Evolutionary conservation across 2,797 vertebrate species (phyloP).

Genomic region (Coccyzus lansbergi): DNA sequence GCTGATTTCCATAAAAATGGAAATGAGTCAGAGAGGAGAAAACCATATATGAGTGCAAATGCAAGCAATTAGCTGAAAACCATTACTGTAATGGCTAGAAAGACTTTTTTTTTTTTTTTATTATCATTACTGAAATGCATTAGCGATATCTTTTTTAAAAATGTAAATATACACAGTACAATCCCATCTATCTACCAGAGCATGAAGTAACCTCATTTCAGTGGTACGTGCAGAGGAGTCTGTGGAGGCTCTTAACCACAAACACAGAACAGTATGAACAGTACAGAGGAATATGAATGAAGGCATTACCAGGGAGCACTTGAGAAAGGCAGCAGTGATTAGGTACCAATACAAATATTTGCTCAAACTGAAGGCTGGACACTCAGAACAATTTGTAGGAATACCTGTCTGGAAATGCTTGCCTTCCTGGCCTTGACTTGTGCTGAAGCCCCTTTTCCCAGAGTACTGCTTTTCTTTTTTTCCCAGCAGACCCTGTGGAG

Average conservation of each 20-base stretch:
- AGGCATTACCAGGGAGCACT: neutral
- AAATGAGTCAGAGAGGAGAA: slow-evolving; percentile 47
- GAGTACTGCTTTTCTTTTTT: neutral
- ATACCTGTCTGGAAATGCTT: neutral
- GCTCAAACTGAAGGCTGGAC: neutral
- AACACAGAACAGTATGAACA: neutral
- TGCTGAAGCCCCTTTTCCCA: neutral
- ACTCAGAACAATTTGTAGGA: neutral
- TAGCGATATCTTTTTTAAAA: slow-evolving; percentile 32
- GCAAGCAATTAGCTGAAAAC: slow-evolving; percentile 62
- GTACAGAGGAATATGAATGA: neutral
- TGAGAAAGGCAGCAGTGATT: neutral
- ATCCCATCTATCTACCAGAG: neutral
- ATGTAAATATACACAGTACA: slow-evolving; percentile 49
- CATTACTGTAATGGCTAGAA: slow-evolving; percentile 62
- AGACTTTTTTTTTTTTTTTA: neutral
- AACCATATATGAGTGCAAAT: slow-evolving; percentile 47
- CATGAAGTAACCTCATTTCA: slow-evolving; percentile 29
- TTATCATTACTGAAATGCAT: slow-evolving; percentile 56
- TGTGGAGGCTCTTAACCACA: slow-evolving; percentile 8
- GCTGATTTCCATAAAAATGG: slow-evolving; percentile 64
- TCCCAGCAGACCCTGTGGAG: neutral
- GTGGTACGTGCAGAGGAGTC: neutral
- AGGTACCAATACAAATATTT: neutral
- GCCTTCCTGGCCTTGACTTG: neutral